Percentiles rank a stretch among this genome's conserved stretches.
phyloP scores from a whole-genome alignment of 1,140 invertebrate genomes.

The Polypedilum pembai region DNA sequence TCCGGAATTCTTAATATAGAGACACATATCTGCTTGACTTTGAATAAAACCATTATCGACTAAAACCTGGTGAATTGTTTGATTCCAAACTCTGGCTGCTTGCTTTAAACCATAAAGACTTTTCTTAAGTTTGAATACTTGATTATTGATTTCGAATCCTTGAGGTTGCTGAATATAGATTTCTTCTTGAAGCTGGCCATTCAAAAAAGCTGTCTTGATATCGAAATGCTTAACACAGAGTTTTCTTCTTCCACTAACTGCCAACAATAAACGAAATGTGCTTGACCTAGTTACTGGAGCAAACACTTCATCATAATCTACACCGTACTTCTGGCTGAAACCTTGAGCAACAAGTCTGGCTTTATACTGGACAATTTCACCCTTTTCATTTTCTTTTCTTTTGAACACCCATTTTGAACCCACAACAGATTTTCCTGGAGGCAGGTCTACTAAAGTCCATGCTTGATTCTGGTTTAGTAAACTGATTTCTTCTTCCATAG shows the following conservation, averaged over 20 bases:
- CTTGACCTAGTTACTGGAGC: conserved; percentile 35
- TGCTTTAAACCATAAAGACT: conserved; percentile 45
- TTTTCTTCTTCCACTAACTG: conserved; percentile 31
- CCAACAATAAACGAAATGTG: conserved; percentile 35
- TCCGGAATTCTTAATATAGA: conserved; percentile 30
- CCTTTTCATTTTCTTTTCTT: conserved; percentile 34
- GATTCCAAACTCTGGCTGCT: conserved; percentile 42
- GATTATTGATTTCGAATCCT: conserved; percentile 37
- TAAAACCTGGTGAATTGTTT: conserved; percentile 33
- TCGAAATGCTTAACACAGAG: conserved; percentile 35
- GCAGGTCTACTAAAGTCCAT: conserved; percentile 33
- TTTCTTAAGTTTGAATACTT: conserved; percentile 39
- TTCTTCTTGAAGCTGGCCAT: conserved; percentile 42
- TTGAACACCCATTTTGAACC: conserved; percentile 34
- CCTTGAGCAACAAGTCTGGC: no score
- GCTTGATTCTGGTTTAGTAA: conserved; percentile 33
- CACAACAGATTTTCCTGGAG: conserved; percentile 31
- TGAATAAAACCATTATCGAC: conserved; percentile 30
- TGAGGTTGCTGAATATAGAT: conserved; percentile 38
- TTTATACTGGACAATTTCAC: conserved; percentile 33
- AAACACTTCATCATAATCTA: conserved; percentile 33
- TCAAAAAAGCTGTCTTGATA: conserved; percentile 42
- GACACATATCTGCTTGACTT: conserved; percentile 32
- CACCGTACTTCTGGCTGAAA: conserved; percentile 34
- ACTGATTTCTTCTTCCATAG: conserved; percentile 32